Percentiles rank a stretch among this genome's conserved stretches.
These are phyloP conservation scores for Catharus fuscescens DNA, from an alignment of 2,113 vertebrate species.

Conservation along the genomic window DNA sequence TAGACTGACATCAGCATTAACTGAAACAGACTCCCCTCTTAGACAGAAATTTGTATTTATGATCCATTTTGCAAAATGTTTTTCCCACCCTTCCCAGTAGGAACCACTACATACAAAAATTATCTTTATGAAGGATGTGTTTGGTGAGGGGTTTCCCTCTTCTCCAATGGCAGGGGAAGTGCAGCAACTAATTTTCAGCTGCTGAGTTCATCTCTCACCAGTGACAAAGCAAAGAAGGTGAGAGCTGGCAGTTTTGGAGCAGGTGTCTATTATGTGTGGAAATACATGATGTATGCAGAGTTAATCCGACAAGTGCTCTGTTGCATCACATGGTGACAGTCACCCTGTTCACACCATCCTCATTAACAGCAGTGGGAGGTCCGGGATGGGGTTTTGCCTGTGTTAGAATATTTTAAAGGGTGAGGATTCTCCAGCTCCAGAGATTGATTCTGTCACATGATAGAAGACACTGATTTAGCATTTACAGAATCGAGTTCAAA, in stretches of 20 bases:
- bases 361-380: background rate
- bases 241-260: conserved; percentile 12
- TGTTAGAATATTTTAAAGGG: background rate
- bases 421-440: background rate
- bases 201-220: background rate
- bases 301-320: background rate
- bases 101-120: background rate
- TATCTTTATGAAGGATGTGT: background rate
- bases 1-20: background rate
- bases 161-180: background rate
- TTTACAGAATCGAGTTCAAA: background rate
- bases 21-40: background rate
- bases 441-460: background rate
- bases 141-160: background rate
- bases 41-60: background rate
- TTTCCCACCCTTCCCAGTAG: background rate
- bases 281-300: background rate
- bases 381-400: background rate
- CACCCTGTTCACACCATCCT: background rate
- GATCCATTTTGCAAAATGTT: background rate
- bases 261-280: conserved; percentile 45
- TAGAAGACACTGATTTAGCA: background rate
- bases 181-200: conserved; percentile 1
- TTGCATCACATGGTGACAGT: background rate
- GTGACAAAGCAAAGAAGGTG: conserved; percentile 9